phyloP scores from a whole-genome alignment of 2,888 invertebrate species.

The Eudemis profundana region DNA sequence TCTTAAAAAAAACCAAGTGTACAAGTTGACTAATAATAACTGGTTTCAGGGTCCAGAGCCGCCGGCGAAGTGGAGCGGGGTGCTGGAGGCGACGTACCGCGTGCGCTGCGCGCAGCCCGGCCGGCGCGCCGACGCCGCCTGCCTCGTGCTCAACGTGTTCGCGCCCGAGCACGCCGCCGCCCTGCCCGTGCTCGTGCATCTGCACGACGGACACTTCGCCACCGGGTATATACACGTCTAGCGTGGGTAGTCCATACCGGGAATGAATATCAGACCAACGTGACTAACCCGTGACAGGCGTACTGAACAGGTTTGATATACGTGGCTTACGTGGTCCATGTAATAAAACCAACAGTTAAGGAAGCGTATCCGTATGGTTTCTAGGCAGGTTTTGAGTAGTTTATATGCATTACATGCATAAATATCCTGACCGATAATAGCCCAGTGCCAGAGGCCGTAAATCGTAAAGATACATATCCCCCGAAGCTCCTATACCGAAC shows the following conservation, averaged over 20 bases:
- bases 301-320: no score
- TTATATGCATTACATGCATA: no score
- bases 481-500: slow-evolving; percentile 24
- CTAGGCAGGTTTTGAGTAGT: no score
- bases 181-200: slow-evolving; percentile 68
- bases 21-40: neutral
- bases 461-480: no score
- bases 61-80: slow-evolving; percentile 70
- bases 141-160: slow-evolving; percentile 77
- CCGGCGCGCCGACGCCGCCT: slow-evolving; percentile 69
- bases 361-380: no score
- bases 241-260: no score
- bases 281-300: no score
- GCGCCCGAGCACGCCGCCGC: slow-evolving; percentile 56
- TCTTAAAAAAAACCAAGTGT: neutral
- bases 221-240: slow-evolving; percentile 68
- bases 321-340: no score
- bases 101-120: slow-evolving; percentile 68
- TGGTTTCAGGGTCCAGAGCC: slow-evolving; percentile 65
- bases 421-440: no score
- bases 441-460: no score
- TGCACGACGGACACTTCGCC: slow-evolving; percentile 79
- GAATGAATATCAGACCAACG: no score
- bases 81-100: slow-evolving; percentile 75
- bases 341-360: no score